phyloP scores from a whole-genome alignment of 1,140 invertebrate genomes.

The Drosophila athabasca region DNA sequence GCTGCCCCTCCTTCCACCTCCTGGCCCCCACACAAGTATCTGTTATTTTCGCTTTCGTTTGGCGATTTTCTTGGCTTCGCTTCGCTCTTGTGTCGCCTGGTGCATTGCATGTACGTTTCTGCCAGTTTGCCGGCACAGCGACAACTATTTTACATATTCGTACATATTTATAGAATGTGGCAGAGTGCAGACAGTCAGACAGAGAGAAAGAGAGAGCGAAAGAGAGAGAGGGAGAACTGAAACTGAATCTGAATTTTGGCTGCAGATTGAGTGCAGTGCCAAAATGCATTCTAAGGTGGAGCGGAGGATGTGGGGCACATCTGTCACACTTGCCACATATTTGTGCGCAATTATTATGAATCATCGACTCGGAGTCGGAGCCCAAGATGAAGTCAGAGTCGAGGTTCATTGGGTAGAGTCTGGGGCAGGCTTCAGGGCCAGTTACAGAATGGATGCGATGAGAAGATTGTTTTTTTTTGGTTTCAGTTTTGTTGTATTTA shows the following conservation, averaged over 20 bases:
- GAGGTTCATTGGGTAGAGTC: conserved; percentile 13
- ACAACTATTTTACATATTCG: conserved; percentile 61
- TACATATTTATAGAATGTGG: conserved; percentile 68
- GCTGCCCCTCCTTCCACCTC: not conserved
- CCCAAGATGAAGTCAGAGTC: conserved; percentile 3
- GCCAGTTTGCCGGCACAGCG: conserved; percentile 29
- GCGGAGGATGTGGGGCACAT: conserved; percentile 45
- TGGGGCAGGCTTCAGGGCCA: conserved; percentile 33
- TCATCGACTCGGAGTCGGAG: conserved; percentile 19
- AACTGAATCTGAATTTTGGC: conserved; percentile 20
- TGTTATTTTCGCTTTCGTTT: conserved; percentile 44
- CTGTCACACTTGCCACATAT: conserved; percentile 12
- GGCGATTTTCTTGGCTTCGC: conserved; percentile 16
- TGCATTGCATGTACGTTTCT: conserved; percentile 5
- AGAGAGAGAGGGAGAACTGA: conserved; percentile 11
- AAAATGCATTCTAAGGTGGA: conserved; percentile 20
- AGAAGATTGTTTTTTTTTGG: conserved; percentile 44
- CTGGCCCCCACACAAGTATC: conserved; percentile 10
- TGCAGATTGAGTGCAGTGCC: conserved; percentile 15
- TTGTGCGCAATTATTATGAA: conserved; percentile 27
- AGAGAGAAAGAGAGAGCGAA: conserved; percentile 13
- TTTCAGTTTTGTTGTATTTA: conserved; percentile 37
- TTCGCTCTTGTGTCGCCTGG: conserved; percentile 21
- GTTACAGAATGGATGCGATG: conserved; percentile 47
- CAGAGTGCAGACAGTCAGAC: not conserved